Conservation (phyloP, 2,113 vertebrate genomes). For the Macrotus californicus region DNA sequence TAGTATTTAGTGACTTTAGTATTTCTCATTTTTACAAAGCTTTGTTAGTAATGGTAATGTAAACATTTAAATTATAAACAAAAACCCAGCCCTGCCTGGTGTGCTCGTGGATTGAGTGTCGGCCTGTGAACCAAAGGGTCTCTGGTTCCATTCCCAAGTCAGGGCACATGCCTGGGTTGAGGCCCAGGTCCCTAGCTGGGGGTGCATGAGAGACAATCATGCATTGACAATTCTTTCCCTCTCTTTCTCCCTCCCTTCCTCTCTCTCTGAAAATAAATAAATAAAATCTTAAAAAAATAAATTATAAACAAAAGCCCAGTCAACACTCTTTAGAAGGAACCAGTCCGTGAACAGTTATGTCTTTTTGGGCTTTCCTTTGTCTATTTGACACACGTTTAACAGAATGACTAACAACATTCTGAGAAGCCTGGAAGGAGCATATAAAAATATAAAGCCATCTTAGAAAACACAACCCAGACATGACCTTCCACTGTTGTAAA, state of each 20-base stretch:
- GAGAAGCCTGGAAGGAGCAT: not conserved
- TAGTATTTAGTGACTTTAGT: not conserved
- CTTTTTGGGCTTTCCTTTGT: not conserved
- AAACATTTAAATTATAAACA: not conserved
- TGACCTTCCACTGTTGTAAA: not conserved
- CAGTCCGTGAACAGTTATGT: not conserved
- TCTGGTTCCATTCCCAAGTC: no score
- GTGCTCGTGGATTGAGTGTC: no score
- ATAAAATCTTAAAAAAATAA: not conserved
- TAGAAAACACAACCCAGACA: not conserved
- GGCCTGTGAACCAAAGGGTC: no score
- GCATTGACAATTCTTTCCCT: no score
- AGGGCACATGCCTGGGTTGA: no score
- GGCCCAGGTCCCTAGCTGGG: no score
- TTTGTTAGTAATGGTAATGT: not conserved
- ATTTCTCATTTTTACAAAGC: not conserved
- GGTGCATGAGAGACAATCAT: no score
- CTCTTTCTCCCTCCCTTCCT: no score
- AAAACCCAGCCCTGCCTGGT: not conserved
- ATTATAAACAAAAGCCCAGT: not conserved
- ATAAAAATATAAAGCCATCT: slow-evolving; percentile 9
- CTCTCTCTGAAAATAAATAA: no score
- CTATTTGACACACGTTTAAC: not conserved
- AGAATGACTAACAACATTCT: not conserved
- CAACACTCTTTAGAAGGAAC: not conserved